Evolutionary conservation across 2,113 vertebrate genomes (phyloP), one percentile per base, ranked within the genome.

Genomic region (Tachysurus vachellii): DNA sequence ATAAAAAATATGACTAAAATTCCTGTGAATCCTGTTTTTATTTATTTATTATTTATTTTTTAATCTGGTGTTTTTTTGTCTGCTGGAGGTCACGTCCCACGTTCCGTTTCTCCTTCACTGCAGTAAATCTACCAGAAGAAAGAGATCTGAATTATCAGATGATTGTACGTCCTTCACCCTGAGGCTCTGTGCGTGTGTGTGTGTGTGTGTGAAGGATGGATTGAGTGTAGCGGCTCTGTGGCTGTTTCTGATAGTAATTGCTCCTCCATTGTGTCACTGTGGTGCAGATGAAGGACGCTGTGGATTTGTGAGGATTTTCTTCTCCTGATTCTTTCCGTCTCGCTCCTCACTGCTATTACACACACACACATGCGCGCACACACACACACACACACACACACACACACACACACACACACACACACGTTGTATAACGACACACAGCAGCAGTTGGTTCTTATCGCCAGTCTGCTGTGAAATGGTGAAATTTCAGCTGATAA

Each of bases 401-500:
- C 26, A 66, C 64, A 17, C 66, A 70, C 66, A 68, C 62, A 57
- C 56, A 57, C 56, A 28, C 12, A 14, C 62, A 71, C 68, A 73
- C 42, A 23, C 47, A 76, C 73, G 14, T n/a, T 75, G 44, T 44
- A 76, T 23, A 76, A 26, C 0, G 36, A 26, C 71, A 76, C 73
- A 76, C 44, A 71, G 9, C 62, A 66, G 31, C 68, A 36, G 31
- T 17, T 36, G 19, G 1, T 12, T 77, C 47, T 53, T 53, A 77
- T 53, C 42, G 21, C 10, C 47, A n/a, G 44, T 77, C 75, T 77
- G 44, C 13, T 14, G 47, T 16, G 5, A 77, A 53, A 77, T 77
- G 47, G 44, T 77, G 75, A 77, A 77, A 54, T 53, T 77, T 77
- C 23, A 53, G 19, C 36, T 75, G 42, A 75, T 75, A 47, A 75